Conservation (phyloP, 2,113 vertebrate genomes). For the Zosterops pallidus region DNA sequence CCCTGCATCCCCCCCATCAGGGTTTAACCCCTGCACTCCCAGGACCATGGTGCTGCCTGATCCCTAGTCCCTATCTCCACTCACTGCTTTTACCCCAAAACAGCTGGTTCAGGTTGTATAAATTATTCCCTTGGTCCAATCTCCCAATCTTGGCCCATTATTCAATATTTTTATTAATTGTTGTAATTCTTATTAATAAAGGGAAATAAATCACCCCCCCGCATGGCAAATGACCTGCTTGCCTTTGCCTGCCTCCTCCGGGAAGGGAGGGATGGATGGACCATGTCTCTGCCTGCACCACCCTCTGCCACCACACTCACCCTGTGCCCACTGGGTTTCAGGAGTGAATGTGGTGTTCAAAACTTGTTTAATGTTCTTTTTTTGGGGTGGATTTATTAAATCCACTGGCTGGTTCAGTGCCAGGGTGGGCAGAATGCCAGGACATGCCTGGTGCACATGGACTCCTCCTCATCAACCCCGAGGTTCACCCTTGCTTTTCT, state of each 20-base stretch:
- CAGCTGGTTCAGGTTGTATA: neutral
- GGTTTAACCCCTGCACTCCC: neutral
- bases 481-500: neutral
- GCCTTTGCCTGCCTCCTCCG: neutral
- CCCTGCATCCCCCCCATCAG: neutral
- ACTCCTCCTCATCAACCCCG: neutral
- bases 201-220: neutral
- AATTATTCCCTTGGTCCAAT: neutral
- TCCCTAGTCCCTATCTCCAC: neutral
- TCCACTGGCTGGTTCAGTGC: neutral
- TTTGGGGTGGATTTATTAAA: neutral
- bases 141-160: neutral
- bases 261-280: neutral
- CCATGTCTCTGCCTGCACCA: neutral
- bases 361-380: neutral
- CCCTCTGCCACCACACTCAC: neutral
- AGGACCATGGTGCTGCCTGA: neutral
- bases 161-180: neutral
- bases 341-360: neutral
- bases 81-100: neutral
- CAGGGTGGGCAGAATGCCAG: neutral
- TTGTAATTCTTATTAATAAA: neutral
- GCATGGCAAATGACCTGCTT: neutral
- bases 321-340: neutral
- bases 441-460: neutral